phyloP scores from a whole-genome alignment of 2,888 invertebrate species.

The Andricus curvator region DNA sequence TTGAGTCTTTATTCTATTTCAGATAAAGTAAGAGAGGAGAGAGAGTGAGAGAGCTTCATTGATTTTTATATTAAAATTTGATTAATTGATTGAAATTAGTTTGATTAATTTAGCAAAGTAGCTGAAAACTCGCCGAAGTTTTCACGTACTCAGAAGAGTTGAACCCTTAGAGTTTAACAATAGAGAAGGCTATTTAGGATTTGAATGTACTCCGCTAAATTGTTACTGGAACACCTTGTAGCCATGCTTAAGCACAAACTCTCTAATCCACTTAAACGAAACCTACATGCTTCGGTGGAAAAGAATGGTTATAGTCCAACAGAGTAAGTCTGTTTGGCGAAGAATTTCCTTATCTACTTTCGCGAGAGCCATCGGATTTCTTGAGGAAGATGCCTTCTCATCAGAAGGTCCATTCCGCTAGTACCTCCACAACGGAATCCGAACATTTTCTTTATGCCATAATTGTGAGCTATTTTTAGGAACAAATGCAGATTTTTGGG shows the following conservation, averaged over 20 bases:
- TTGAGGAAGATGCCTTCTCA: constrained; percentile 9
- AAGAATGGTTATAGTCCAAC: constrained; percentile 24
- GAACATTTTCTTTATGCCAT: too few species aligned
- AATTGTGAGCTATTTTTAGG: too few species aligned
- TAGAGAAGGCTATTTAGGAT: constrained; percentile 9
- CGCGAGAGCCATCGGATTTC: constrained; percentile 26
- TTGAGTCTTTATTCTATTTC: not conserved
- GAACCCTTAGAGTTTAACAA: not conserved
- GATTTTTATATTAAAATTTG: not conserved
- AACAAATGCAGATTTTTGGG: too few species aligned
- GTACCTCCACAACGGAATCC: too few species aligned
- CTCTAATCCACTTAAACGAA: constrained; percentile 40
- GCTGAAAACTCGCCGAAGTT: not conserved
- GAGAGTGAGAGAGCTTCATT: not conserved
- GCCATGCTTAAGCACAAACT: constrained; percentile 18
- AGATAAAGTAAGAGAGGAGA: not conserved
- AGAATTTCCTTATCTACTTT: constrained; percentile 39
- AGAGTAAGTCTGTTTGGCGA: constrained; percentile 25
- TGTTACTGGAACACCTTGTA: constrained; percentile 30
- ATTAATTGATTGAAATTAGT: not conserved
- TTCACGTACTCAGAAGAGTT: not conserved
- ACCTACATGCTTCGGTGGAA: constrained; percentile 36
- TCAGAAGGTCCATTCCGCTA: too few species aligned
- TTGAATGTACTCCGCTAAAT: constrained; percentile 22
- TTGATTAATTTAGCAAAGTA: not conserved